Percentiles rank a stretch among this genome's conserved stretches.
These are phyloP conservation scores for Grammomys dolichurus DNA, from an alignment of 2,113 vertebrate species.

Conservation along the genomic window DNA sequence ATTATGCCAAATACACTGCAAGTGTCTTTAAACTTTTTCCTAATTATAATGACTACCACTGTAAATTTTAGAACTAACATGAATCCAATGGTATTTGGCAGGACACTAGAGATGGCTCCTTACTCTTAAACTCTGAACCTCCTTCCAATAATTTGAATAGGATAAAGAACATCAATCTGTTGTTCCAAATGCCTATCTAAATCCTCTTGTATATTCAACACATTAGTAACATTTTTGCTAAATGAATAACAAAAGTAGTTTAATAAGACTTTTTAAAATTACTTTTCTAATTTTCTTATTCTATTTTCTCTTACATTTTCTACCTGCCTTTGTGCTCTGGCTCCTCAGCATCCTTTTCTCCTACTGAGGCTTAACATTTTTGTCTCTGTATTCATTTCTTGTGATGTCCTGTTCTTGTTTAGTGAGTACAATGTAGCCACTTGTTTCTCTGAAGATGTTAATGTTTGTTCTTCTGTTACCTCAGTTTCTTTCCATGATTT, in stretches of 20 bases:
- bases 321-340: constrained; percentile 5
- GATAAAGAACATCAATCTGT: too few relatives aligned
- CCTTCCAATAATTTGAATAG: too few relatives aligned
- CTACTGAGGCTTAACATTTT: not conserved
- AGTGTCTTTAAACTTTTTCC: too few relatives aligned
- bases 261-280: not conserved
- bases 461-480: constrained; percentile 18
- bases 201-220: too few relatives aligned
- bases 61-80: too few relatives aligned
- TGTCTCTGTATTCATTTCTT: not conserved
- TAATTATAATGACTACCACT: too few relatives aligned
- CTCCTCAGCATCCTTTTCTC: not conserved
- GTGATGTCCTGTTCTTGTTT: constrained; percentile 52
- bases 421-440: not conserved
- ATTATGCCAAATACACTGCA: too few relatives aligned
- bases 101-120: too few relatives aligned
- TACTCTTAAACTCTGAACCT: too few relatives aligned
- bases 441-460: constrained; percentile 39
- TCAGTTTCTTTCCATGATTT: not conserved
- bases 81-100: too few relatives aligned
- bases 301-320: not conserved
- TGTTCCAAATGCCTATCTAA: too few relatives aligned
- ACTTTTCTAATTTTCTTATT: not conserved
- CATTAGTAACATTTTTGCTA: too few relatives aligned
- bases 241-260: not conserved